Conservation (phyloP, 2,888 invertebrate genomes). For the Watsonalla binaria region DNA sequence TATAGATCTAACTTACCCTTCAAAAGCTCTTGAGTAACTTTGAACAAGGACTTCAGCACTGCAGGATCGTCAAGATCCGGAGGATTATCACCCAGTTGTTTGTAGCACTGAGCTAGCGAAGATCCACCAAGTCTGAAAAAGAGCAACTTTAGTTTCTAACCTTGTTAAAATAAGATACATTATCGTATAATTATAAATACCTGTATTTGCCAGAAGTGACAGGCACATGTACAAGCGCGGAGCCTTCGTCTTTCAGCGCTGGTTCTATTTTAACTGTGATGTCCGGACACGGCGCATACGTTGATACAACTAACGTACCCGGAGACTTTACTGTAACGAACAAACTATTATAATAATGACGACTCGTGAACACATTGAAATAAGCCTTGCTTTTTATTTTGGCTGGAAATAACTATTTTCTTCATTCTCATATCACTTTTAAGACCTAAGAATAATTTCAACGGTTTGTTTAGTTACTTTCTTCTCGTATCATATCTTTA, state of each 20-base stretch:
- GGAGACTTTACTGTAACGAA: constrained; percentile 81
- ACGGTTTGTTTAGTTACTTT: no score
- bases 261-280: constrained; percentile 93
- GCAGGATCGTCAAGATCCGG: constrained; percentile 89
- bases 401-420: no score
- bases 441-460: no score
- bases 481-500: no score
- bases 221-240: constrained; percentile 87
- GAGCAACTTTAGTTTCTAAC: neutral
- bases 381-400: no score
- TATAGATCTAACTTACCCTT: constrained; percentile 74
- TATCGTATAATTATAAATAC: constrained; percentile 22
- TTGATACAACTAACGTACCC: constrained; percentile 96
- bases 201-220: constrained; percentile 83
- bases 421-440: no score
- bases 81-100: constrained; percentile 87
- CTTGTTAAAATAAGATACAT: neutral
- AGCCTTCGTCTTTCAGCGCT: constrained; percentile 85
- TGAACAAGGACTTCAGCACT: constrained; percentile 86
- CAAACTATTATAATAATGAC: neutral
- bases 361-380: neutral
- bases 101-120: constrained; percentile 93
- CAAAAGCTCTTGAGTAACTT: constrained; percentile 90
- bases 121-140: constrained; percentile 89
- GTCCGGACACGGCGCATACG: constrained; percentile 97